Evolutionary conservation across 2,797 vertebrate species (phyloP).

Genomic region (Xenentodon cancila): DNA sequence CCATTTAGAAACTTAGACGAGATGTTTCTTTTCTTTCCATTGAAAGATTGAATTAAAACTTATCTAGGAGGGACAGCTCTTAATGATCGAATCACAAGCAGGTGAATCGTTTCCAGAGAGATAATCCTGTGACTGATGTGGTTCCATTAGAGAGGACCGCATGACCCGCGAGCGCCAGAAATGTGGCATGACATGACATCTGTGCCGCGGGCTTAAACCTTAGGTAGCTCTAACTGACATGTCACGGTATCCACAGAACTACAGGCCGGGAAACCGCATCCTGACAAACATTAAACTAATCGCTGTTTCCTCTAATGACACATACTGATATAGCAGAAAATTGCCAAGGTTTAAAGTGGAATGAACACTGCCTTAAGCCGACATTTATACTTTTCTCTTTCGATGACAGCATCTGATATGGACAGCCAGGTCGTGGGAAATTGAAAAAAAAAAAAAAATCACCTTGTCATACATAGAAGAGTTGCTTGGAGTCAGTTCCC

Average conservation of each 20-base stretch:
- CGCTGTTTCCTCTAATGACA: conserved; percentile 27
- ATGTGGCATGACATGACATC: conserved; percentile 42
- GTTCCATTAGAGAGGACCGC: conserved; percentile 57
- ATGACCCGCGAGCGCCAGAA: conserved; percentile 47
- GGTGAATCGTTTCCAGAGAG: conserved; percentile 46
- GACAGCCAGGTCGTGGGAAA: no score
- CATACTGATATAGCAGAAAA: neutral
- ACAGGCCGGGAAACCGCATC: conserved; percentile 18
- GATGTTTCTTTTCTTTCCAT: conserved; percentile 13
- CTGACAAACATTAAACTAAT: conserved; percentile 1
- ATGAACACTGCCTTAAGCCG: no score
- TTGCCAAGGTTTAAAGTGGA: no score
- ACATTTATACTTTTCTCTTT: no score
- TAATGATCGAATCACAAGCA: conserved; percentile 42
- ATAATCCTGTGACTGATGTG: conserved; percentile 69
- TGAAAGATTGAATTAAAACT: conserved; percentile 41
- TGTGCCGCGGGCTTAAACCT: conserved; percentile 44
- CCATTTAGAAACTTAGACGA: conserved; percentile 39
- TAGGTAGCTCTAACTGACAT: conserved; percentile 54
- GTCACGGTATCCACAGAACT: conserved; percentile 27
- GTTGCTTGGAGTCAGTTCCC: no score
- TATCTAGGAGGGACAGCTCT: conserved; percentile 26
- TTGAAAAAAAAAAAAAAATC: no score
- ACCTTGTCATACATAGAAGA: no score
- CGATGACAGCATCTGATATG: no score